Conservation (phyloP, 2,888 invertebrate species). For the Cylindroiulus punctatus region DNA sequence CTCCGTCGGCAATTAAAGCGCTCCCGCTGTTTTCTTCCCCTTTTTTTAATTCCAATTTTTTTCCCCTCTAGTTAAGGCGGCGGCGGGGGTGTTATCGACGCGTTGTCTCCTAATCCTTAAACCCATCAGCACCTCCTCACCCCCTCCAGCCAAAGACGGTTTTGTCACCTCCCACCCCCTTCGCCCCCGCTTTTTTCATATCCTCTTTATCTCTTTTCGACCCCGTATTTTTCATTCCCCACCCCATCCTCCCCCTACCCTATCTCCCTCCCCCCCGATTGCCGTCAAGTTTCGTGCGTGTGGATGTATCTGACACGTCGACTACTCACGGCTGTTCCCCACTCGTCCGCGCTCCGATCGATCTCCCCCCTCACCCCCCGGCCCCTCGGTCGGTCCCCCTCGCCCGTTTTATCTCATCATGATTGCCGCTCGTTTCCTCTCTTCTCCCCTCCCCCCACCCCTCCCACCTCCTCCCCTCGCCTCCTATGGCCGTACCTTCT, state of each 20-base stretch:
- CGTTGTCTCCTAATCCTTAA: not conserved
- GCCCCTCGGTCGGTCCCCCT: not conserved
- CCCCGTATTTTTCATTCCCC: not conserved
- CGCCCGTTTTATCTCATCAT: conserved; percentile 1
- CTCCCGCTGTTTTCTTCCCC: not conserved
- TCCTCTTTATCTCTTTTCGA: conserved; percentile 1
- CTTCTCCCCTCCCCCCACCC: not conserved
- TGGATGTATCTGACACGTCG: conserved; percentile 1
- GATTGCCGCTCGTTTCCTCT: conserved; percentile 1
- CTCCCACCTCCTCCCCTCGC: not conserved
- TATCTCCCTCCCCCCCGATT: not conserved
- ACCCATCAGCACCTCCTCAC: not conserved
- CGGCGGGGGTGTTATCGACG: not conserved
- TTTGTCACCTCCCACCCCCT: not conserved
- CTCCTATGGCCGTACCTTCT: not conserved
- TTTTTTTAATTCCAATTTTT: too few species aligned
- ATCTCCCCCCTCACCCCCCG: not conserved
- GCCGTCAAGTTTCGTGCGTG: not conserved
- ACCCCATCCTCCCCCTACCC: not conserved
- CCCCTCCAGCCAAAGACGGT: not conserved
- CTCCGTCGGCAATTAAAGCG: not conserved
- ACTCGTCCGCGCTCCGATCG: too few species aligned
- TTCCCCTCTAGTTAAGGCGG: not conserved
- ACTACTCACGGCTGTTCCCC: not conserved
- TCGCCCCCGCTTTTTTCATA: not conserved